Evolutionary conservation across 2,113 vertebrate species (phyloP), one percentile per base, ranked within the genome.

Genomic region (Sinocyclocheilus grahami): DNA sequence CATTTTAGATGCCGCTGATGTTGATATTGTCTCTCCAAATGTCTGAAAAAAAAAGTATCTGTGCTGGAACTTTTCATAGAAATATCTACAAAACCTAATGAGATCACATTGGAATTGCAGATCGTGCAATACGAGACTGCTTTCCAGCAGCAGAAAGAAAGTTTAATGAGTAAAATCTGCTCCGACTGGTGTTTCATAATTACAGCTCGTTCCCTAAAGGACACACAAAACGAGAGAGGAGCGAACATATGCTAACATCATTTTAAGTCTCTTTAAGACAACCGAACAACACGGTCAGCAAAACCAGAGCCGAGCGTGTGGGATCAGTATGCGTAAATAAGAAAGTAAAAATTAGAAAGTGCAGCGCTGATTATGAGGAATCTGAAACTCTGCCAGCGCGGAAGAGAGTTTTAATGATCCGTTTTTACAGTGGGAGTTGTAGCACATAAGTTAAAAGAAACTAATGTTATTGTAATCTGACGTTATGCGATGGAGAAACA

Each of bases 141-240:
- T 39, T 83, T 83, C 82, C 82, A 72, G 82, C 24, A 3, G 30
- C 67, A 39, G 82, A 39, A 58, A 82, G 80, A 58, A 58, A 48
- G 65, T 37, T 72, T 83, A 83, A 83, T 83, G 65, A 48, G 67
- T 39, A 4, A 72, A 83, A 72, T 74, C 46, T 83, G 78, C 74
- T 76, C 42, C 11, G 5, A 76, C 16, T 42, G 3, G 78, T 74
- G 67, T 72, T 72, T 48, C 20, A 7, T 83, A 72, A 83, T 83
- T 83, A 83, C 67, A 83, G 67, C 20, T n/a, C 16, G 7, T 37
- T 72, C 82, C 67, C 67, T 33, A 51, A 82, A 48, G 65, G 24
- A 60, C 27, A n/a, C 10, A 37, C 10, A 60, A 6, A 65, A 46
- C 46, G 46, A 46, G 46, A 46, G 46, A n/a, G 27, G 39, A 42